Evolutionary conservation across 2,113 vertebrate genomes (phyloP).

Genomic region (Suricata suricatta): DNA sequence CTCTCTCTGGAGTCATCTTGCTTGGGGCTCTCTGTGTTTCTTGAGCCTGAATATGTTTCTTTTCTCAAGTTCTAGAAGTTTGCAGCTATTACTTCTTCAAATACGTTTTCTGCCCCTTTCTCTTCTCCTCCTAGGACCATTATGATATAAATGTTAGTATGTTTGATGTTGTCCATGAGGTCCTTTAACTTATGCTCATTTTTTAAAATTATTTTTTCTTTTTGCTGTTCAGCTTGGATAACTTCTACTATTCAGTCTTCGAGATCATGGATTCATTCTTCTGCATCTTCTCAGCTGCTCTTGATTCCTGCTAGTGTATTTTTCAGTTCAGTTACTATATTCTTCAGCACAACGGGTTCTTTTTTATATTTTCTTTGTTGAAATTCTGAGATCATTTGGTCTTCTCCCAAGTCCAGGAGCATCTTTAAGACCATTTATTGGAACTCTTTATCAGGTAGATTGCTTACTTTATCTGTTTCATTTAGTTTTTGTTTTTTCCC

Average conservation of each 20-base stretch:
- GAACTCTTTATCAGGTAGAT: background rate
- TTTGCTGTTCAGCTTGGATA: background rate
- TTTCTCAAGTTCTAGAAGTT: background rate
- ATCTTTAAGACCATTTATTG: background rate
- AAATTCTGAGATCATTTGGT: background rate
- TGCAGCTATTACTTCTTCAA: background rate
- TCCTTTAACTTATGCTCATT: background rate
- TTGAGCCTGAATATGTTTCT: background rate
- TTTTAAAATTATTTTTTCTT: background rate
- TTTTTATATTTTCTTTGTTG: background rate
- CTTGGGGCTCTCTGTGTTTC: background rate
- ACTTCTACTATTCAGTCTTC: background rate
- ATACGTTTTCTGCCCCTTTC: background rate
- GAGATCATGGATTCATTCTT: background rate
- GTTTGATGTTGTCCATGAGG: background rate
- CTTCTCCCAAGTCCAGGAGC: no score
- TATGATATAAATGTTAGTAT: background rate
- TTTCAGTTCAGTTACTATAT: background rate
- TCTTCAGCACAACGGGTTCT: background rate
- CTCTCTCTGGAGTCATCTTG: background rate
- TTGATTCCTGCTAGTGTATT: background rate
- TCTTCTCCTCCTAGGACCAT: background rate
- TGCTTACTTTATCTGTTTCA: background rate
- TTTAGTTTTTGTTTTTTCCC: background rate
- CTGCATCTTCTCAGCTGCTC: background rate